Evolutionary conservation across 1,140 invertebrate species (phyloP), one percentile per base, ranked within the genome.

Genomic region (Penaeus chinensis): DNA sequence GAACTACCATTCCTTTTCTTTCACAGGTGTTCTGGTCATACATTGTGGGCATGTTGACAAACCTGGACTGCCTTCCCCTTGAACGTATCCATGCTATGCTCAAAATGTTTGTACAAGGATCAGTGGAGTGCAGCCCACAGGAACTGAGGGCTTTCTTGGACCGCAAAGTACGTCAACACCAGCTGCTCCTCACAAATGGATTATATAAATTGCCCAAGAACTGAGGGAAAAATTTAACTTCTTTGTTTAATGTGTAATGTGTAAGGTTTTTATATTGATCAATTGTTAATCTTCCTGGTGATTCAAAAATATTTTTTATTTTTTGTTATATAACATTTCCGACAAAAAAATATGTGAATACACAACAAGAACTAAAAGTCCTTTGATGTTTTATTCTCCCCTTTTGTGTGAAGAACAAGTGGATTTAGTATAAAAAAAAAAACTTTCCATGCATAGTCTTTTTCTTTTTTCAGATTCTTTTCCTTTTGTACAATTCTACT

Each of bases 41-140:
- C 91, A 98, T 99, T 91, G 96, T 98, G 63, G 98, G 97, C 16
- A 99, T 99, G 97, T 92, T 99, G 47, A 98, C 97, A 0, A 99
- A 99, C 93, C 93, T 99, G 83, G 97, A 99, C 90, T 97, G 96
- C 3, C 94, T 99, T 91, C 96, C 98, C 1, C 93, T 99, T 69
- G 98, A 99, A 90, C 93, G 98, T 81, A 99, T 99, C 91, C 97
- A 99, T 92, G 96, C 97, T 91, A 99, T 99, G 97, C 93, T 99
- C 37, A 97, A 98, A 92, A 97, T 99, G 95, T 99, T 99, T 93
- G 96, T 97, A 5, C 94, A 95, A 65, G 95, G 96, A 90, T 96
- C 96, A 0, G 95, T 96, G 19, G 97, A 99, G 91, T 98, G 97
- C 90, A 97, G 95, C 90, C 92, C 97, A 79, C 95, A 96, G 78